Evolutionary conservation across 2,113 vertebrate genomes (phyloP), one percentile per base, ranked within the genome.

Genomic region (Holacanthus passer): DNA sequence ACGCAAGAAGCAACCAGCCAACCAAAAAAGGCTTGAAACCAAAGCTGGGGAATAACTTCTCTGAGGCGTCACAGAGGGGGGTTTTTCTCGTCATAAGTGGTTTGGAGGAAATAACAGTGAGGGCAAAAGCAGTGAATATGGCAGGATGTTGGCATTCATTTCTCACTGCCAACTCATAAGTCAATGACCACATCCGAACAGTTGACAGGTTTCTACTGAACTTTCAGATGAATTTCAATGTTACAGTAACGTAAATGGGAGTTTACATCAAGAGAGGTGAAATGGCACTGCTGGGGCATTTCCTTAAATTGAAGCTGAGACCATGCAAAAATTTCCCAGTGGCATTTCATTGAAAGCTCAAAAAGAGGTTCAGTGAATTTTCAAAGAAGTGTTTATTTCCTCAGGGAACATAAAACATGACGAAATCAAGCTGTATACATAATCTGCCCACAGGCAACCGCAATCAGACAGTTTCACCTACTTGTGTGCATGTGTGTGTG

Each of bases 231-330:
- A 67, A 43, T 43, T 41, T 27, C 5, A 29, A n/a, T 2, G 48
- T 24, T 31, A n/a, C 10, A 20, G 2, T 27, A 1, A 32, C 3
- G 0, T 2, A 7, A 22, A n/a, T 0, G 2, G 1, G 1, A 1
- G 19, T 24, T 55, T 45, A 27, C 24, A 1, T 13, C 2, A 31
- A 13, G 35, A 53, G 39, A 78, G 35, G 1, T 39, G 56, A 48
- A 70, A 79, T 20, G 1, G 5, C 29, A 50, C 14, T 19, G 0
- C 31, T 3, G 5, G 14, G 47, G 48, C 2, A 22, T 79, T 80
- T 71, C 43, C 4, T 43, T 20, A 11, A 31, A 50, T 4, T 24
- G 5, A 50, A 58, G 2, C 11, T 69, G 6, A 20, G 48, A 14
- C 3, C 12, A 22, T 39, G 1, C 10, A 41, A 32, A 58, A 76